Evolutionary conservation across 2,113 vertebrate genomes (phyloP).

Genomic region (Colossoma macropomum): DNA sequence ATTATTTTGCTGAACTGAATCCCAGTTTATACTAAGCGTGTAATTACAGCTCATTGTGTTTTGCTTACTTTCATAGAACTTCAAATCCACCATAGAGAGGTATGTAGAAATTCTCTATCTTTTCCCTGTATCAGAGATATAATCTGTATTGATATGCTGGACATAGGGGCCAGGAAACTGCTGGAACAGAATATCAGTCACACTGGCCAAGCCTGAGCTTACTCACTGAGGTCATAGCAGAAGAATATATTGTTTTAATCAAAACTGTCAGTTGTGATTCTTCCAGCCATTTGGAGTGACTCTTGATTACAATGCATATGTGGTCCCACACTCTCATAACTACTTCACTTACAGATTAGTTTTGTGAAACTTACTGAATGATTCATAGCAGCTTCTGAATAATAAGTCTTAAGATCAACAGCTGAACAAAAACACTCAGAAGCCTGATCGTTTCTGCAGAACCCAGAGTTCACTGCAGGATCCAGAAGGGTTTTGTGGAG

Average conservation of each 20-base stretch:
- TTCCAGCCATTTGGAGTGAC: no score
- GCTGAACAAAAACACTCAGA: background rate
- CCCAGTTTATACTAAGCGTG: no score
- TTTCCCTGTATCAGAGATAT: background rate
- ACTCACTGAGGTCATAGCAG: no score
- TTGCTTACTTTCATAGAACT: conserved; percentile 68
- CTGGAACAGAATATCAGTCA: no score
- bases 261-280: no score
- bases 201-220: no score
- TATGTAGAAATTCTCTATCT: conserved; percentile 47
- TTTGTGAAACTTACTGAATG: no score
- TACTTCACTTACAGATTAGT: background rate
- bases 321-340: no score
- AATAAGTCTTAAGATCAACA: background rate
- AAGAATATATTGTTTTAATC: no score
- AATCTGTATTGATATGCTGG: no score
- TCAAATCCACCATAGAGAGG: conserved; percentile 69
- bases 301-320: no score
- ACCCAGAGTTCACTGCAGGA: conserved; percentile 45
- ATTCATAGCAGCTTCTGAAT: background rate
- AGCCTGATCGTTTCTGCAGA: conserved; percentile 58
- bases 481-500: conserved; percentile 61
- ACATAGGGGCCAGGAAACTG: no score
- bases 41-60: background rate
- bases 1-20: background rate